Base-by-base conservation (phyloP, 2,888 invertebrate species). In the Teleiodes luculella region DNA sequence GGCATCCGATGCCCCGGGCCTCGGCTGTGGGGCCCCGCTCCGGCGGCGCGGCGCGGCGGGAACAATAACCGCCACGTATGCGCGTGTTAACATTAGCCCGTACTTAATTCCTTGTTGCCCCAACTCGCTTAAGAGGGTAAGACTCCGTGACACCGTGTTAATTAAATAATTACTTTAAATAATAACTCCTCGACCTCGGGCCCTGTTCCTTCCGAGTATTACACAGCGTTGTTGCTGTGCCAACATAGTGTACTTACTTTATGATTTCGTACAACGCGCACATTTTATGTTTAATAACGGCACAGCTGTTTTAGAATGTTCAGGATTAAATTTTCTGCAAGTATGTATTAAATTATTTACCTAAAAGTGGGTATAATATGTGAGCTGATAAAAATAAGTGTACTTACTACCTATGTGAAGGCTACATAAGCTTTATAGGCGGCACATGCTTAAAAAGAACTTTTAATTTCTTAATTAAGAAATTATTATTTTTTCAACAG, bases 101-200 rank as follows among this genome's bases (percentile, higher is more conserved):
- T 80, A 82, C 84, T 86, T 87, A 88, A 86, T 87, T 80, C 88
- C 85, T 83, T 84, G 86, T 86, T 80, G 83, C 80, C 83, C 80
- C 78, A 83, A 86, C 86, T 85, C 80, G 75, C 83, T 87, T 85
- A 83, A 83, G 86, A 85, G 86, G 86, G 86, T 83, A 82, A 82
- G 80, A 79, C 82, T 79, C 72, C 71, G 74, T 76, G 81, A 86
- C 84, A 85, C 76, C 72, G 72, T 86, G 87, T 86, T 89, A 86
- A 87, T 89, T 88, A 86, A 87, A 87, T 87, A 88, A 88, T 88
- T 87, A 88, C 86, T 86, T 83, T 82, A 80, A 85, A 85, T 86
- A 85, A 86, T 86, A 87, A 86, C 86, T 83, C 73, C 70, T 68
- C 65, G 74, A 69, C 62, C 61, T 62, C 70, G 61, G 66, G 64